phyloP scores from a whole-genome alignment of 1,140 invertebrate genomes.

The Atta texana region DNA sequence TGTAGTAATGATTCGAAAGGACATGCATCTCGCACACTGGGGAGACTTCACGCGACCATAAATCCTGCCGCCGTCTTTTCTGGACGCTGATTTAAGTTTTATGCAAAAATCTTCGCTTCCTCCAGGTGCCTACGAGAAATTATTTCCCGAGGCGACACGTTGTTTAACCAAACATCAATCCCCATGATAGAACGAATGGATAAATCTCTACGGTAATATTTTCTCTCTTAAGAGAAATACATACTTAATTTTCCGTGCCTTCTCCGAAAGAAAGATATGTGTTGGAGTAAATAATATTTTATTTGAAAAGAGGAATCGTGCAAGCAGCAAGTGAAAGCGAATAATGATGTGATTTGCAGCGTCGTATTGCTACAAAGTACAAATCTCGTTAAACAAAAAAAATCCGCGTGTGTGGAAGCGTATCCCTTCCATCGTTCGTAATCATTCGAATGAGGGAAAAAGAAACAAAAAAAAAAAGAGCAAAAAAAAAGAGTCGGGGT shows the following conservation, averaged over 20 bases:
- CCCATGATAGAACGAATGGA: background rate
- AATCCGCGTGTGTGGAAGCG: background rate
- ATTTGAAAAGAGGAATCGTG: background rate
- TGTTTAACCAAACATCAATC: conserved; percentile 43
- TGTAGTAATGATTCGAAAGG: conserved; percentile 69
- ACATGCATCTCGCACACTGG: conserved; percentile 25
- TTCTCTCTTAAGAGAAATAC: background rate
- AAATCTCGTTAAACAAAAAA: conserved; percentile 37
- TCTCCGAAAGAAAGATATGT: background rate
- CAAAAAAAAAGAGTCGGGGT: no score
- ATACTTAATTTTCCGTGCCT: background rate
- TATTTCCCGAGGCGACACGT: conserved; percentile 32
- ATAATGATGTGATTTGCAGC: background rate
- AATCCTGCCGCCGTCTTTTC: conserved; percentile 51
- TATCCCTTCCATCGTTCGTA: conserved; percentile 24
- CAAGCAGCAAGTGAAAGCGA: conserved; percentile 5
- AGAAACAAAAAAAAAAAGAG: conserved; percentile 2
- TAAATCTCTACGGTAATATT: conserved; percentile 11
- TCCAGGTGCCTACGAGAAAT: conserved; percentile 38
- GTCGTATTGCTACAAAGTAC: conserved; percentile 10
- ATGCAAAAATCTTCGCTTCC: conserved; percentile 53
- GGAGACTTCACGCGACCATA: conserved; percentile 52
- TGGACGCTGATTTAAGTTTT: conserved; percentile 63
- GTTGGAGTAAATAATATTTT: conserved; percentile 5
- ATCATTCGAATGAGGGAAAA: conserved; percentile 6